Base-by-base conservation (phyloP, 2,113 vertebrate genomes). In the Gallinago jamesoni region DNA sequence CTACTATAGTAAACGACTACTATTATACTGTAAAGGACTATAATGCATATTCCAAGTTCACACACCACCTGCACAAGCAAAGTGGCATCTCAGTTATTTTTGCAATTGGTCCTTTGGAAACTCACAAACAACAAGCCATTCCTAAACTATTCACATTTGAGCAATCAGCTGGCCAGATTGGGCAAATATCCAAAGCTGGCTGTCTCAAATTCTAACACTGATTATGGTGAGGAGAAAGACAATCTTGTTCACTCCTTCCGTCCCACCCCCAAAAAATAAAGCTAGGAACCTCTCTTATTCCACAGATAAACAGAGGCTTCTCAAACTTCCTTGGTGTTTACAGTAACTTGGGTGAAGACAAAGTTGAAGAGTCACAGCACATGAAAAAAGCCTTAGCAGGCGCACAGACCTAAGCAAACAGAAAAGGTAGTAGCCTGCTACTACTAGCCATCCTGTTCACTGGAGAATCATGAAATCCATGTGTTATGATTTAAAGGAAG, bases 51-150 rank as follows among this genome's bases (percentile, higher is more conserved):
- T 64, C 24, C 45, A 47, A 56, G 45, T 27, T 8, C 55, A 57
- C 27, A 41, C 64, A 80, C 63, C 9, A 84, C 12, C 35, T 10
- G 21, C 33, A 74, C 43, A 67, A 33, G 50, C 24, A 39, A 68
- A 85, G 85, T 50, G 9, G 8, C 11, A 66, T 27, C 62, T 76
- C 52, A 57, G 31, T 25, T 20, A 84, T 30, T 92, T 83, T 43
- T 57, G 50, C 72, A 79, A 2, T 0, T 8, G 17, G 19, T 68
- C 35, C 70, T 85, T 47, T 52, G 31, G 59, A 90, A 39, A 88
- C 37, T 31, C 25, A 33, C 0, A 2, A n/a, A 19, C 37, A 68
- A 64, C 4, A 63, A 67, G 22, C 6, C 3, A 3, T 12, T 17
- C 8, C 27, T 79, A 21, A 73, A 59, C 21, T 5, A 25, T 66